Evolutionary conservation across 1,140 invertebrate genomes (phyloP).

Genomic region (Hydropsyche tenuis): DNA sequence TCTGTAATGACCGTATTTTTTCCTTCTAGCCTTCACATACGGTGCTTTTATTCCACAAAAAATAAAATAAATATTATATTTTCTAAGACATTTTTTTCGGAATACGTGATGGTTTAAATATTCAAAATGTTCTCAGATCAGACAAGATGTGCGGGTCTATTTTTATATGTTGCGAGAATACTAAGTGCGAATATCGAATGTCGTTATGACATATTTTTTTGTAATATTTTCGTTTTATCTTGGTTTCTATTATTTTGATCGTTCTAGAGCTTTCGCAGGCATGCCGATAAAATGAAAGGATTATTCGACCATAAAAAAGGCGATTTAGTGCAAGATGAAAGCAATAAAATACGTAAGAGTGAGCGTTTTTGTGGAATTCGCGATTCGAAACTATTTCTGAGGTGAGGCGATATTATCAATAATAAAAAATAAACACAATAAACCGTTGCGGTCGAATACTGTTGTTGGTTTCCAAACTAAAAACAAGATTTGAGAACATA

Average conservation of each 20-base stretch:
- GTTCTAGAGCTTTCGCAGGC: not conserved
- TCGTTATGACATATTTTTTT: conserved; percentile 3
- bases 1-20: too few relatives aligned
- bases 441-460: too few relatives aligned
- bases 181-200: conserved; percentile 4
- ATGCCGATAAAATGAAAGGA: conserved; percentile 15
- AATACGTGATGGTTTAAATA: too few relatives aligned
- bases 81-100: too few relatives aligned
- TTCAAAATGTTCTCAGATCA: conserved; percentile 13
- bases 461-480: too few relatives aligned
- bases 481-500: too few relatives aligned
- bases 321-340: conserved; percentile 12
- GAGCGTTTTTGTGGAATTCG: conserved; percentile 4
- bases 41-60: too few relatives aligned
- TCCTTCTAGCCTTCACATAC: too few relatives aligned
- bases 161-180: not conserved
- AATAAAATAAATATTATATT: too few relatives aligned
- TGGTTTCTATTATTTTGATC: conserved; percentile 6
- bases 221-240: not conserved
- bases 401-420: not conserved
- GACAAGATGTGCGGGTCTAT: conserved; percentile 21
- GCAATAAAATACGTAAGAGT: conserved; percentile 15
- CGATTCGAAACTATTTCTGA: conserved; percentile 13
- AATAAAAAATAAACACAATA: not conserved
- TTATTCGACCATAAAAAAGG: conserved; percentile 20